phyloP scores from a whole-genome alignment of 2,797 vertebrate species.

The Anableps anableps region DNA sequence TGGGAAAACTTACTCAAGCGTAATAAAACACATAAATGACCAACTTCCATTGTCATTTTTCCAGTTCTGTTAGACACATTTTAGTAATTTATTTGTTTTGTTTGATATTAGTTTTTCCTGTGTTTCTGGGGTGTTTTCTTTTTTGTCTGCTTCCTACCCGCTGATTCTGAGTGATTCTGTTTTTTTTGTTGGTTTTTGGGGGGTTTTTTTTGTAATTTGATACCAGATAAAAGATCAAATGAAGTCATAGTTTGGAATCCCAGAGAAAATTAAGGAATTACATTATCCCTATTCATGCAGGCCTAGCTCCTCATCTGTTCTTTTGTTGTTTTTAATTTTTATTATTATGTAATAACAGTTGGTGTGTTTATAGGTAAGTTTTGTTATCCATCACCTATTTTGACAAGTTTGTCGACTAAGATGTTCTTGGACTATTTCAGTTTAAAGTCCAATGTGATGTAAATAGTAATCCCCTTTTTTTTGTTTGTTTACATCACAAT shows the following conservation, averaged over 20 bases:
- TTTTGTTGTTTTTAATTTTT: neutral
- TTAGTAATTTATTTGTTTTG: neutral
- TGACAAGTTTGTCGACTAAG: neutral
- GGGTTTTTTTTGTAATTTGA: no score
- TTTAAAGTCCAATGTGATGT: neutral
- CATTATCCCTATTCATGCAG: no score
- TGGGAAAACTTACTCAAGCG: neutral
- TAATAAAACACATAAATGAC: neutral
- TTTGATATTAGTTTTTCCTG: no score
- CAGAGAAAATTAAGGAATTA: neutral
- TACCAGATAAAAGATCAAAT: neutral
- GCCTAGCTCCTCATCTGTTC: neutral
- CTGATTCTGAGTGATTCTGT: neutral
- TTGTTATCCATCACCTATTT: neutral
- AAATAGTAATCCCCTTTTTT: neutral
- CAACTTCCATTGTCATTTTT: neutral
- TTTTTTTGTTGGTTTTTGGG: neutral
- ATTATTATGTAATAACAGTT: neutral
- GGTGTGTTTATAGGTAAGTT: no score
- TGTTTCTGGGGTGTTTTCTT: no score
- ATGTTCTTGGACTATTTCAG: neutral
- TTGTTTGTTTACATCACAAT: neutral
- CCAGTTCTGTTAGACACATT: neutral
- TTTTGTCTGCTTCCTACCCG: neutral
- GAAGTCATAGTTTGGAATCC: neutral